Evolutionary conservation across 2,797 vertebrate genomes (phyloP), one percentile per base, ranked within the genome.

Genomic region (Coregonus suidteri): DNA sequence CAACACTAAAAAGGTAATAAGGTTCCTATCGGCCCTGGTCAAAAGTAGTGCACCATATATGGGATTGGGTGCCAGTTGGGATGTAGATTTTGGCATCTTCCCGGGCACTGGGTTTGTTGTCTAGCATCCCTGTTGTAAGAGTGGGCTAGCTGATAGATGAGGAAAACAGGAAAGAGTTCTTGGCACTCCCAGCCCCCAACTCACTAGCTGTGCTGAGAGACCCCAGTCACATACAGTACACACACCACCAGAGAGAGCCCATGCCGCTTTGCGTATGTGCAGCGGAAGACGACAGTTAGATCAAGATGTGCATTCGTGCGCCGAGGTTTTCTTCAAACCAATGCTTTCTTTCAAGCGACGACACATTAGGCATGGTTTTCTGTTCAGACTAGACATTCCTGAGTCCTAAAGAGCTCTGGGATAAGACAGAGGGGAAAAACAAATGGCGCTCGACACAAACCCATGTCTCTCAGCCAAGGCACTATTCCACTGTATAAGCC

Each of bases 341-440:
- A 18, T 47, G 6, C 13, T 34, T 34, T 34, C 31, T 34, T 34
- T 3, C 14, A n/a, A 71, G 67, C 53, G 69, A 80, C 80, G 84
- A 82, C 76, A 78, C 84, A 82, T 85, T 77, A 84, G 83, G 80
- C 88, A 85, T 82, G 75, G 35, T 89, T 91, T 88, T 20, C 59
- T 25, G 59, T 64, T 20, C 81, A 75, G 85, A 84, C 68, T 69
- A 87, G 87, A 89, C 89, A 89, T 91, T 91, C 88, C 86, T 82
- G 74, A 86, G 15, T 82, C 82, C 82, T 82, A 74, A 80, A 86
- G 85, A 87, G 87, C 85, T 87, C 75, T 80, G 86, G 92, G 90
- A 92, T 88, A 83, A 88, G 83, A 87, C 76, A 3, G 80, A 92
- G 84, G 79, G 88, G 90, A 91, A 93, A 93, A 93, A 88, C 87